Evolutionary conservation across 1,140 invertebrate species (phyloP), one percentile per base, ranked within the genome.

Genomic region (Brachionus paranguensis): DNA sequence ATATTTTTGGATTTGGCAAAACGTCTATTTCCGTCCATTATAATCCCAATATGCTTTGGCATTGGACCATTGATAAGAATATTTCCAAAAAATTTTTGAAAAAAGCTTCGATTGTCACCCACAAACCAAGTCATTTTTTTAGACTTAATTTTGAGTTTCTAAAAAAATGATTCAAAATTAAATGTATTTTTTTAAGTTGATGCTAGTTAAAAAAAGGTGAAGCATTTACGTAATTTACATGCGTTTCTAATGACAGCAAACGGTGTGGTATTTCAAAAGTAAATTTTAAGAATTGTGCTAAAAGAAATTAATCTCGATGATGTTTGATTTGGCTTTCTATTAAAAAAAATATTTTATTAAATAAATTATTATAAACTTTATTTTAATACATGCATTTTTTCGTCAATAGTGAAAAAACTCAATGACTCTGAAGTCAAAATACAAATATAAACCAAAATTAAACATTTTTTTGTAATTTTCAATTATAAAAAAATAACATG

Each of bases 21-120:
- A 85, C 98, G 91, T 84, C 98, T 91, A 90, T 99, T 99, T 24
- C 98, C 98, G 91, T 99, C 97, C 96, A 99, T 98, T 81, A 99
- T 98, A 88, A 99, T 93, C 1, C 96, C 96, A 79, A 99, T 91
- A 91, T 99, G 97, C 86, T 92, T 91, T 0, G 97, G 97, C 85
- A 99, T 90, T 24, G 92, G 90, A 7, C 96, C 96, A 84, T 29
- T 53, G 2, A 11, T 11, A 0, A 79, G 29, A 37, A 79, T 60
- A 55, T 64, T 60, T 17, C 50, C 47, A 33, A 50, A 14, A n/a
- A 79, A 6, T 29, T n/a, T 55, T 79, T 79, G 76, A 33, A 33
- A 20, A 20, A 17, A 79, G 3, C 50, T 37, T 33, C 45, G 11
- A 33, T 55, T 76, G 24, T 76, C 72, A 33, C 37, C 65, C 2